Conservation (phyloP, 2,888 invertebrate species). For the Zaprionus obscuricornis region DNA sequence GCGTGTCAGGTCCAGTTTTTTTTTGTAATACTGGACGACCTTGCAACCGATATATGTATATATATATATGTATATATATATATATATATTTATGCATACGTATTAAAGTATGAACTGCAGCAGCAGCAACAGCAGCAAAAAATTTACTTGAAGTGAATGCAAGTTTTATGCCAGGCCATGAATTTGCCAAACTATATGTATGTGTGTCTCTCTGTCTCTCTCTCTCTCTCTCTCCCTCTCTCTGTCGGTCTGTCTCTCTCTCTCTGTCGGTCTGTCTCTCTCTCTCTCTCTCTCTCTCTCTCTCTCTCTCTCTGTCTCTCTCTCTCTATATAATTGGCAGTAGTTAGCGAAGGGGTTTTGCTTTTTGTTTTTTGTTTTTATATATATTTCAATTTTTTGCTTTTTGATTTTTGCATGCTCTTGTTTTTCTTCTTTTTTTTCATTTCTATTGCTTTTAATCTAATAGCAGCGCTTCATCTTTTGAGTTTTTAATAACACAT, state of each 20-base stretch:
- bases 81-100: slow-evolving; percentile 33
- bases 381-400: too few species aligned
- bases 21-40: slow-evolving; percentile 77
- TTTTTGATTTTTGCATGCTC: slow-evolving; percentile 29
- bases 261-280: slow-evolving; percentile 51
- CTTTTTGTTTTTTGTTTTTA: too few species aligned
- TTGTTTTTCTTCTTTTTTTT: slow-evolving; percentile 29
- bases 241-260: slow-evolving; percentile 25
- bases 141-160: slow-evolving; percentile 50
- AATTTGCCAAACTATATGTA: slow-evolving; percentile 26
- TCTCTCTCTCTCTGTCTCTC: too few species aligned
- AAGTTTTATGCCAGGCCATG: slow-evolving; percentile 47
- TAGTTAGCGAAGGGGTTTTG: too few species aligned
- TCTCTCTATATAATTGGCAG: too few species aligned
- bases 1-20: slow-evolving; percentile 76
- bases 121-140: slow-evolving; percentile 7
- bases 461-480: too few species aligned
- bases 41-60: slow-evolving; percentile 81
- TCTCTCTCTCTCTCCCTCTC: too few species aligned
- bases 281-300: too few species aligned
- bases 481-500: slow-evolving; percentile 50
- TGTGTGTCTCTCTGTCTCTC: neutral
- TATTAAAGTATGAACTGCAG: slow-evolving; percentile 14
- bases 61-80: slow-evolving; percentile 17
- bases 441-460: slow-evolving; percentile 23